Evolutionary conservation across 2,888 invertebrate genomes (phyloP).

Genomic region (Cosmorhoe ocellata): DNA sequence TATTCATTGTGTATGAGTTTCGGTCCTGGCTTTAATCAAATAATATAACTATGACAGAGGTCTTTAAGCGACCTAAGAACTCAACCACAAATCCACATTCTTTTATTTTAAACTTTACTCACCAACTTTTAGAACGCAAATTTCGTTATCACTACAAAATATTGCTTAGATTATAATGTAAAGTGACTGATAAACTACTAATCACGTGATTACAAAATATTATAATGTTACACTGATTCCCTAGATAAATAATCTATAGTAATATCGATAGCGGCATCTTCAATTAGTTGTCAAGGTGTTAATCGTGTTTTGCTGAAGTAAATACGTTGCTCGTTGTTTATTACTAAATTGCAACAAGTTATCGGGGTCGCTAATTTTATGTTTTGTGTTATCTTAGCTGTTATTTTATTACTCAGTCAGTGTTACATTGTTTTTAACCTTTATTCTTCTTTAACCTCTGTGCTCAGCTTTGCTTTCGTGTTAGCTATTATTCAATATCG

Average conservation of each 20-base stretch:
- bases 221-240: not conserved
- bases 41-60: no score
- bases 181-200: not conserved
- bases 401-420: constrained; percentile 5
- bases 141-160: not conserved
- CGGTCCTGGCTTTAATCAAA: no score
- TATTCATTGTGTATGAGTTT: no score
- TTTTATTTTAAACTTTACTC: no score
- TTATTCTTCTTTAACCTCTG: no score
- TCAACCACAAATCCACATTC: no score
- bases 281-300: not conserved
- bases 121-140: not conserved
- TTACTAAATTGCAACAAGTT: not conserved
- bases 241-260: not conserved
- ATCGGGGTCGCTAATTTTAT: constrained; percentile 6
- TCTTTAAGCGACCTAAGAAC: no score
- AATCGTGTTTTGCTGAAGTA: constrained; percentile 1
- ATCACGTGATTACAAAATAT: constrained; percentile 4
- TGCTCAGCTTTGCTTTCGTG: no score
- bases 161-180: not conserved
- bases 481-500: no score
- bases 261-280: constrained; percentile 2
- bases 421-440: constrained; percentile 2
- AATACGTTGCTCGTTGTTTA: not conserved
- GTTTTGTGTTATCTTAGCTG: constrained; percentile 5